Percentiles rank a stretch among this genome's conserved stretches.
These are phyloP conservation scores for Dasypogon diadema DNA, from an alignment of 2,888 invertebrate species.

Conservation along the genomic window DNA sequence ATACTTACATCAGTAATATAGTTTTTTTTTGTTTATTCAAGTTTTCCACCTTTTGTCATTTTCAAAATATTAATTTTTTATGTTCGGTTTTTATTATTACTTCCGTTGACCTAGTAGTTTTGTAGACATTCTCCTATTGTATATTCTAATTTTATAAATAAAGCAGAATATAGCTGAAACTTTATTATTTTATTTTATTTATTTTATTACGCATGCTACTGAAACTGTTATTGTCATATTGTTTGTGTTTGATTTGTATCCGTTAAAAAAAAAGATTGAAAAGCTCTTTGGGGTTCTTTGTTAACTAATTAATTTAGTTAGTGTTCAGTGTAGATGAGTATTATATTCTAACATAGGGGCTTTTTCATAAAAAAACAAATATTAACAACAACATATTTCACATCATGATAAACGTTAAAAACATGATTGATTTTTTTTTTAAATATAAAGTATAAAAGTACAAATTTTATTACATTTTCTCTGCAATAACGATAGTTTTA, in stretches of 20 bases:
- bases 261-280: neutral
- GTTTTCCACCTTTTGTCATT: neutral
- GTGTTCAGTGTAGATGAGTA: too few relatives aligned
- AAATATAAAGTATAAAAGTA: too few relatives aligned
- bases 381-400: too few relatives aligned
- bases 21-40: neutral
- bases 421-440: too few relatives aligned
- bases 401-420: too few relatives aligned
- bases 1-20: neutral
- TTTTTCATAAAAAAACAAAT: too few relatives aligned
- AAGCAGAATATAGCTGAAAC: neutral
- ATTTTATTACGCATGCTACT: constrained; percentile 5
- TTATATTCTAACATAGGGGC: too few relatives aligned
- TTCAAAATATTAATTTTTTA: neutral
- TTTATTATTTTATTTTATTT: too few relatives aligned
- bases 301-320: neutral
- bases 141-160: neutral
- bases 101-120: too few relatives aligned
- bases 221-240: neutral
- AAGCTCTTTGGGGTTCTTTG: constrained; percentile 21
- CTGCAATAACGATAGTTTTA: too few relatives aligned
- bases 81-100: neutral
- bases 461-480: too few relatives aligned
- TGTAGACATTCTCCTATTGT: too few relatives aligned
- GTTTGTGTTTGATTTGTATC: neutral